Evolutionary conservation across 1,140 invertebrate species (phyloP).

Genomic region (Dolichoris vasculosae): DNA sequence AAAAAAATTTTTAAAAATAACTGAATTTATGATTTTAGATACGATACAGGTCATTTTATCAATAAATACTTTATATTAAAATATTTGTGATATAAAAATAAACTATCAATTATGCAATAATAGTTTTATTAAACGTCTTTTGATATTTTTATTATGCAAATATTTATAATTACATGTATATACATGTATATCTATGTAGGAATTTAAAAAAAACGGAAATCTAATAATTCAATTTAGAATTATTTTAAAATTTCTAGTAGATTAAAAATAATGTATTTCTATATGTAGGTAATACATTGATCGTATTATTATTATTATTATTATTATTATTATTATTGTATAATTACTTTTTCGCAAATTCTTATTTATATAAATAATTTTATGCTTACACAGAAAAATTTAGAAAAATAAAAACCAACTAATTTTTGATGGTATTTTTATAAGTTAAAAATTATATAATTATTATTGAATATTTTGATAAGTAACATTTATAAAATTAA

Average conservation of each 20-base stretch:
- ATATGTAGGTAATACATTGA: no score
- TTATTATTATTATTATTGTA: no score
- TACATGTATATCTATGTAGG: neutral
- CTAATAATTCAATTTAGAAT: neutral
- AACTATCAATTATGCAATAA: neutral
- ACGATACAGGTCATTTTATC: conserved; percentile 3
- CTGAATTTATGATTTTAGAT: conserved; percentile 6
- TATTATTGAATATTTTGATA: no score
- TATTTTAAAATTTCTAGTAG: neutral
- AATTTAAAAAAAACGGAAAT: neutral
- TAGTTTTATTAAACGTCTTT: neutral
- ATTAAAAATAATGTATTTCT: neutral
- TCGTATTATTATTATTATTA: no score
- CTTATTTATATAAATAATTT: no score
- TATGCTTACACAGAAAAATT: no score
- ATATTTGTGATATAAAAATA: neutral
- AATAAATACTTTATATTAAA: conserved; percentile 15
- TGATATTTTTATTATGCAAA: neutral
- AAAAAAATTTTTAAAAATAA: neutral
- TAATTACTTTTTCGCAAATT: no score
- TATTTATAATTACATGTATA: neutral
- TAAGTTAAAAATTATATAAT: no score
- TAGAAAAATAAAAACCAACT: no score
- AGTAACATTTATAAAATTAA: no score
- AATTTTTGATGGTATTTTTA: no score